Percentiles rank a stretch among this genome's conserved stretches.
These are phyloP conservation scores for Panthera uncia DNA, from an alignment of 2,113 vertebrate genomes.

Conservation along the genomic window DNA sequence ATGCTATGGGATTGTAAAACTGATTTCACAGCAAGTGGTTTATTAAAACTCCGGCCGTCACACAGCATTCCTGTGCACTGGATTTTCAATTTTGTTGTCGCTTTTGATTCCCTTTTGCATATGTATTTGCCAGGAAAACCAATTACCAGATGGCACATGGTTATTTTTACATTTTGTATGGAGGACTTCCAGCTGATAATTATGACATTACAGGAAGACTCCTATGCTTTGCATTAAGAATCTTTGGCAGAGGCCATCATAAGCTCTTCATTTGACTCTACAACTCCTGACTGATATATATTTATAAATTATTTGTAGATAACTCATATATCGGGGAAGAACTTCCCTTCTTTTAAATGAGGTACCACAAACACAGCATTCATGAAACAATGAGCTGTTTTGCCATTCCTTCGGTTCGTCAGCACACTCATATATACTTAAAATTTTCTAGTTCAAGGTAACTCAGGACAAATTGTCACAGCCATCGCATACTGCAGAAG, in stretches of 20 bases:
- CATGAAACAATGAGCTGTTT: slow-evolving; percentile 41
- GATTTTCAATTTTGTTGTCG: slow-evolving; percentile 77
- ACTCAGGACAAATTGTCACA: slow-evolving; percentile 69
- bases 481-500: slow-evolving; percentile 54
- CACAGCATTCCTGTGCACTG: slow-evolving; percentile 71
- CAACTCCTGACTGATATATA: slow-evolving; percentile 55
- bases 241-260: slow-evolving; percentile 73
- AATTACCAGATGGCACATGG: slow-evolving; percentile 82
- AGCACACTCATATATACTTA: slow-evolving; percentile 30
- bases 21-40: slow-evolving; percentile 71
- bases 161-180: slow-evolving; percentile 84
- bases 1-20: slow-evolving; percentile 45
- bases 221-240: slow-evolving; percentile 77
- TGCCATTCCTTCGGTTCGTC: background rate
- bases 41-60: slow-evolving; percentile 74
- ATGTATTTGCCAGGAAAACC: slow-evolving; percentile 82
- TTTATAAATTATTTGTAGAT: slow-evolving; percentile 71
- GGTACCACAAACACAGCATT: slow-evolving; percentile 47
- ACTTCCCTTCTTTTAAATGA: slow-evolving; percentile 44
- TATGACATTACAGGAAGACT: slow-evolving; percentile 82
- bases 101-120: slow-evolving; percentile 82
- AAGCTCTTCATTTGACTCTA: slow-evolving; percentile 67
- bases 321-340: slow-evolving; percentile 21
- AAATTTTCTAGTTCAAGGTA: slow-evolving; percentile 62
- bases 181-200: slow-evolving; percentile 84